These are phyloP conservation scores for Colletes latitarsis DNA, from an alignment of 1,140 invertebrate species.

Conservation along the genomic window DNA sequence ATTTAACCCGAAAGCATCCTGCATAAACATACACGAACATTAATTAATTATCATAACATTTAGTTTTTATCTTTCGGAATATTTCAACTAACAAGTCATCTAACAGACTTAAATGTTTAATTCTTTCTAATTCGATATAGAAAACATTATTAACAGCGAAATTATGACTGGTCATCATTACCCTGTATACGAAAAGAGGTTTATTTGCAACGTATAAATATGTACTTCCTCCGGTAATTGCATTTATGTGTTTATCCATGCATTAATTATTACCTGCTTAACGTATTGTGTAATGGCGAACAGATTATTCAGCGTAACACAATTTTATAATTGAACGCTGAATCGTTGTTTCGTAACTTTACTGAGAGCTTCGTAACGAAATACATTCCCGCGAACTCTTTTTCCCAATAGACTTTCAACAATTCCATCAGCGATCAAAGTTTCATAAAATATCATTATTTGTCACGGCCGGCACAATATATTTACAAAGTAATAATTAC, in stretches of 20 bases:
- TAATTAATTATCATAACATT: too few relatives aligned
- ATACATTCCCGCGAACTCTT: background rate
- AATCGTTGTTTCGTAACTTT: background rate
- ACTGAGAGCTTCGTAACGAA: background rate
- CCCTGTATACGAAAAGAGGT: background rate
- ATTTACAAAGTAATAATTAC: conserved; percentile 5
- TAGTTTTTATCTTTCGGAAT: too few relatives aligned
- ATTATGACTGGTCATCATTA: background rate
- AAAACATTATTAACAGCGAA: background rate
- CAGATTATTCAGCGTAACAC: background rate
- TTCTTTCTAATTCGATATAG: background rate
- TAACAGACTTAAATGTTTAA: background rate
- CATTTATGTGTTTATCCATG: background rate
- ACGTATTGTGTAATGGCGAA: background rate
- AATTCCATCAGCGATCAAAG: conserved; percentile 4
- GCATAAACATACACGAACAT: too few relatives aligned
- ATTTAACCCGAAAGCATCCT: too few relatives aligned
- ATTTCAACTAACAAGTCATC: too few relatives aligned
- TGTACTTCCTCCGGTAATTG: too few relatives aligned
- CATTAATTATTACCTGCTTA: conserved; percentile 3
- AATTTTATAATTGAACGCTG: conserved; percentile 23
- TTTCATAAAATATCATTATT: background rate
- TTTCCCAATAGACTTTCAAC: background rate
- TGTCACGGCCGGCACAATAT: background rate
- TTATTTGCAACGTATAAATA: background rate